These are phyloP conservation scores for Chaunax sp. DNA, from an alignment of 2,797 vertebrate species.

Conservation along the genomic window DNA sequence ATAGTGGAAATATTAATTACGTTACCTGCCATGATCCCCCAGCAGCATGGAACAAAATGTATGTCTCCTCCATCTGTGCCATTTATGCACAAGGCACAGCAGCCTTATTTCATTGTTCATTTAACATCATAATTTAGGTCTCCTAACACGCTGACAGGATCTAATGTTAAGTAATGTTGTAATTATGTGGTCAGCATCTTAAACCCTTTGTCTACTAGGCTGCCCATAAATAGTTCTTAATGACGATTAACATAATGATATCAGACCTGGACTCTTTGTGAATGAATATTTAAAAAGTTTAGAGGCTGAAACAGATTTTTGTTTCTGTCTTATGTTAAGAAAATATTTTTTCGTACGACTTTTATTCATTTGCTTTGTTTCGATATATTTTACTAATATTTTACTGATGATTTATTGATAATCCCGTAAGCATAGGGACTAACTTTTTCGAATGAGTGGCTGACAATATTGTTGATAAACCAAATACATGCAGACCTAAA, in stretches of 20 bases:
- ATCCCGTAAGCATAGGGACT: slow-evolving; percentile 12
- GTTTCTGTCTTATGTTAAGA: slow-evolving; percentile 3
- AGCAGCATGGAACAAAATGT: no score
- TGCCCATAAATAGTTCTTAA: slow-evolving; percentile 38
- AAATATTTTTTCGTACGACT: slow-evolving; percentile 10
- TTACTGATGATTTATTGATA: slow-evolving; percentile 6
- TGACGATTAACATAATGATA: slow-evolving; percentile 35
- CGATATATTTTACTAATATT: slow-evolving; percentile 10
- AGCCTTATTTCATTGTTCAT: no score
- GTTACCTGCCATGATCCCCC: no score
- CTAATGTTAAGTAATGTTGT: slow-evolving; percentile 28
- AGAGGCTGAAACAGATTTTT: slow-evolving; percentile 7
- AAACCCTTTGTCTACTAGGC: slow-evolving; percentile 31
- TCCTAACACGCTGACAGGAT: no score
- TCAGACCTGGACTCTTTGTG: slow-evolving; percentile 15
- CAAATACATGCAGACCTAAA: slow-evolving; percentile 39
- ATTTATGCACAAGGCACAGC: no score
- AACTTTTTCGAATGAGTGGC: slow-evolving; percentile 16
- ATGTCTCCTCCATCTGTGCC: no score
- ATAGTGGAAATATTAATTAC: no score
- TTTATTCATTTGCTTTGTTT: slow-evolving; percentile 21
- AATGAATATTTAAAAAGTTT: slow-evolving; percentile 22
- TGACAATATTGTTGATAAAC: slow-evolving; percentile 44
- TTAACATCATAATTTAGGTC: no score
- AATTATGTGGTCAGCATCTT: slow-evolving; percentile 47